A percentile compares a stretch with the other conserved stretches of the same genome.
phyloP scores from a whole-genome alignment of 2,888 invertebrate species.

The Dasypogon diadema region DNA sequence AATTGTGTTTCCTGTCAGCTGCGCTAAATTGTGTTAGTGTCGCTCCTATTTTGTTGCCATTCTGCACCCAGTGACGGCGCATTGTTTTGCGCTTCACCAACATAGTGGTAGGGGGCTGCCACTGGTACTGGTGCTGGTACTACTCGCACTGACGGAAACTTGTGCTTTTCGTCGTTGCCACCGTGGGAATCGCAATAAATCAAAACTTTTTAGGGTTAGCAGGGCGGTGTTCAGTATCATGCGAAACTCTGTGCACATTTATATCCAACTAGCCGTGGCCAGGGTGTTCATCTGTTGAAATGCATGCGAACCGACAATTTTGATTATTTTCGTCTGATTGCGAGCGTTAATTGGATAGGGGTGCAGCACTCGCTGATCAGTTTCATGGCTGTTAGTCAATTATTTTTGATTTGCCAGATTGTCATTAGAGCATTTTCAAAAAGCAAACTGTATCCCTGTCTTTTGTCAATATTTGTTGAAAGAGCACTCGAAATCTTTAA shows the following conservation, averaged over 20 bases:
- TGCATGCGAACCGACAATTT: conserved; percentile 26
- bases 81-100: conserved; percentile 4
- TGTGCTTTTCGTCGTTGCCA: conserved; percentile 46
- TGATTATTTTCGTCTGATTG: conserved; percentile 48
- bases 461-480: conserved; percentile 1
- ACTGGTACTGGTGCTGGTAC: background rate
- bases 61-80: conserved; percentile 36
- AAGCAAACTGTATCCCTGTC: background rate
- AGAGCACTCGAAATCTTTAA: no score
- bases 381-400: conserved; percentile 16
- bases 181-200: conserved; percentile 53
- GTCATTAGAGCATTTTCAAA: background rate
- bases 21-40: conserved; percentile 39
- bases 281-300: conserved; percentile 49
- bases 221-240: conserved; percentile 34
- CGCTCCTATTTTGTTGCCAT: conserved; percentile 2
- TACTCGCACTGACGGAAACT: conserved; percentile 40
- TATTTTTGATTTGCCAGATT: background rate
- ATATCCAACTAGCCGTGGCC: conserved; percentile 2
- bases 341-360: conserved; percentile 35
- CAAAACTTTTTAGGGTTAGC: conserved; percentile 47
- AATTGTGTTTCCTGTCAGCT: conserved; percentile 44
- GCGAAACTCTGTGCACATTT: conserved; percentile 44
- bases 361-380: conserved; percentile 27
- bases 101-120: background rate